Conservation (phyloP, 2,888 invertebrate genomes). For the Drosophila macrospina region DNA sequence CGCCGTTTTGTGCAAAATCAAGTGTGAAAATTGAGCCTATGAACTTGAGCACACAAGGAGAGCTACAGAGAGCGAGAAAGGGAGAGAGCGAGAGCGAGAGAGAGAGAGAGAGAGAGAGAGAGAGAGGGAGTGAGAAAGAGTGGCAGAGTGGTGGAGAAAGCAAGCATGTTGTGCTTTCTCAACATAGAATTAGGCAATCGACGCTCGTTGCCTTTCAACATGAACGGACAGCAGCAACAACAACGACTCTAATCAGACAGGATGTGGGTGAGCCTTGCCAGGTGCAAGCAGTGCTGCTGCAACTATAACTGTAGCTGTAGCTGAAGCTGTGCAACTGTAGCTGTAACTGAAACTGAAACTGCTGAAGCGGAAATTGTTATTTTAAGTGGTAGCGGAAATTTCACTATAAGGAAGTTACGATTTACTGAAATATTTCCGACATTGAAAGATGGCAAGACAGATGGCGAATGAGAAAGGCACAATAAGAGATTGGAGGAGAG, state of each 20-base stretch:
- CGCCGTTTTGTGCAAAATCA: conserved; percentile 59
- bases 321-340: conserved; percentile 20
- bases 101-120: neutral
- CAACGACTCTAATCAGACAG: conserved; percentile 53
- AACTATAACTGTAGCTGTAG: conserved; percentile 16
- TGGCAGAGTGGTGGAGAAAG: conserved; percentile 2
- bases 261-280: conserved; percentile 50
- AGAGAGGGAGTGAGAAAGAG: neutral
- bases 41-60: conserved; percentile 31
- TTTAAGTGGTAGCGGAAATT: conserved; percentile 79
- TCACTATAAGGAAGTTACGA: conserved; percentile 75
- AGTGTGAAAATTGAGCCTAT: conserved; percentile 73
- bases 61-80: too few species aligned
- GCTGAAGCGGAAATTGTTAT: conserved; percentile 75
- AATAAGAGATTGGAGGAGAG: neutral
- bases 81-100: neutral
- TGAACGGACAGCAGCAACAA: conserved; percentile 45
- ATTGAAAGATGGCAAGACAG: conserved; percentile 40
- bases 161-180: conserved; percentile 22
- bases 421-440: conserved; percentile 78
- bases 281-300: conserved; percentile 43
- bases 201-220: conserved; percentile 52
- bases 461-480: neutral
- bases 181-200: conserved; percentile 67
- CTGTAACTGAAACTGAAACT: conserved; percentile 53